Evolutionary conservation across 2,113 vertebrate species (phyloP).

Genomic region (Aspiorhynchus laticeps): DNA sequence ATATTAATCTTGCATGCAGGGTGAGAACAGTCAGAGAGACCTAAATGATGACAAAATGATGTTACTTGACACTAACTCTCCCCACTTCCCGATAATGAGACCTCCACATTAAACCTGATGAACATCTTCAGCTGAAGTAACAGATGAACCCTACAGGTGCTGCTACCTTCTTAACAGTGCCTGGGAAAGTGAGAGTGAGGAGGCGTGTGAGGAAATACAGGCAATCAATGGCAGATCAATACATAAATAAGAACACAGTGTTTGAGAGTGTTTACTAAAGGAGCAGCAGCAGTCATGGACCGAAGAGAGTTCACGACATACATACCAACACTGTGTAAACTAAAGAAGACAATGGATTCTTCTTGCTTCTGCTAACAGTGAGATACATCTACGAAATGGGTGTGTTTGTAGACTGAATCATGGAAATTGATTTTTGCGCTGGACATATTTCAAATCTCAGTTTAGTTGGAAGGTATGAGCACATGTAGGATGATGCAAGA

Average conservation of each 20-base stretch:
- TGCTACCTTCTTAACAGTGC: constrained; percentile 34
- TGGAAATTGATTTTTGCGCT: constrained; percentile 13
- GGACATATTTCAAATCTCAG: constrained; percentile 26
- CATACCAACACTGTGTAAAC: constrained; percentile 36
- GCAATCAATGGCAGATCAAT: constrained; percentile 54
- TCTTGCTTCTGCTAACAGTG: constrained; percentile 9
- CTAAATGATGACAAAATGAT: not conserved
- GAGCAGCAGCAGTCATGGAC: constrained; percentile 39
- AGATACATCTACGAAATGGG: not conserved
- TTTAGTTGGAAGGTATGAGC: not conserved
- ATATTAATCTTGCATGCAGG: too few species aligned
- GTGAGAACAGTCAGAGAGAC: not conserved
- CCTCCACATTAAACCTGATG: not conserved
- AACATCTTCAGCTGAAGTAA: constrained; percentile 1
- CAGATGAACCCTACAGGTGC: constrained; percentile 39
- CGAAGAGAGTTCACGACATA: constrained; percentile 28
- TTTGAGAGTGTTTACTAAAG: constrained; percentile 47
- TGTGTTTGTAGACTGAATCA: constrained; percentile 18
- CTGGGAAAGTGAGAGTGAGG: constrained; percentile 23
- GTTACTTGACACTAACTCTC: not conserved
- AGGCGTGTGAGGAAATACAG: constrained; percentile 34
- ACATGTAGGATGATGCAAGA: constrained; percentile 25
- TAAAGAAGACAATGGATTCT: constrained; percentile 18
- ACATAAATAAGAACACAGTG: constrained; percentile 52
- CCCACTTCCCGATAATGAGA: not conserved